These are phyloP conservation scores for Achatina immaculata DNA, from an alignment of 1,140 invertebrate species.

Conservation along the genomic window DNA sequence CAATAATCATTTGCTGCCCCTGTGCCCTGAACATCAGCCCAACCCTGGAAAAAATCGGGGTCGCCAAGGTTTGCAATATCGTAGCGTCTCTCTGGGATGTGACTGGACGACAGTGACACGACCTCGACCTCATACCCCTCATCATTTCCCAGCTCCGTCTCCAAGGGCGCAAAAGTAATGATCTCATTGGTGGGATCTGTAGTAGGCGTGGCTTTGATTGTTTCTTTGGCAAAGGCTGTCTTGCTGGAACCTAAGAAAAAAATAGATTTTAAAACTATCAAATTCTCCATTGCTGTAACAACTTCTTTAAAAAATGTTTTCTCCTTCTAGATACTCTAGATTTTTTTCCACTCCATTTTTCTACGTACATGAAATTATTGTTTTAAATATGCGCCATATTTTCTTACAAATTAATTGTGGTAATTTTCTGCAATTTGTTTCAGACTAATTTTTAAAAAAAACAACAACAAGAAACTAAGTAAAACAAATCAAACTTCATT, in stretches of 20 bases:
- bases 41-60: constrained; percentile 49
- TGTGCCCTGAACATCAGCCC: constrained; percentile 56
- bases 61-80: constrained; percentile 55
- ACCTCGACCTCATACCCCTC: constrained; percentile 43
- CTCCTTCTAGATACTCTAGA: no score
- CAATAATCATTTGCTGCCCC: constrained; percentile 60
- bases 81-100: constrained; percentile 47
- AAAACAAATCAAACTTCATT: no score
- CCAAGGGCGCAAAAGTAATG: constrained; percentile 36
- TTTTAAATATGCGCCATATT: no score
- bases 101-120: constrained; percentile 44
- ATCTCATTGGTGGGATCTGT: not conserved
- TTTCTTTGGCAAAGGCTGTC: not conserved
- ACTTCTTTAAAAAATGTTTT: no score
- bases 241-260: not conserved
- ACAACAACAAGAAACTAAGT: no score
- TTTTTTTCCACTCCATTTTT: no score
- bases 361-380: no score
- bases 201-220: not conserved
- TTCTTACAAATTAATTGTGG: no score
- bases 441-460: no score
- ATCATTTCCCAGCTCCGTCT: constrained; percentile 44
- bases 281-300: no score
- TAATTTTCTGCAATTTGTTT: no score
- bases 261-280: no score